Evolutionary conservation across 2,888 invertebrate genomes (phyloP).

Genomic region (Acleris emargana): DNA sequence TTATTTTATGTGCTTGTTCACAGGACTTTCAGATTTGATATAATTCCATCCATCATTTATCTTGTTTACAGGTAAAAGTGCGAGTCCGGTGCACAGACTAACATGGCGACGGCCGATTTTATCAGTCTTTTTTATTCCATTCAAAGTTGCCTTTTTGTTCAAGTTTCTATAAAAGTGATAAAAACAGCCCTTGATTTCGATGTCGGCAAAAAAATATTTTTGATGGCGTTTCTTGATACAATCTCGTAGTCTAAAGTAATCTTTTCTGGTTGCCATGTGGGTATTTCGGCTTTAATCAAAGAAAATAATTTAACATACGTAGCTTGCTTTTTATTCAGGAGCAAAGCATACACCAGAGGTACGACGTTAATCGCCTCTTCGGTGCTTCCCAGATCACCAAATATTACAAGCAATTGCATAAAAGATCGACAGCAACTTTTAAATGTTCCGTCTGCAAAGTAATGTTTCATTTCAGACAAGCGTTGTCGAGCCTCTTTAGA

Average conservation of each 20-base stretch:
- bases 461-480: no score
- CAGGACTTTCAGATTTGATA: background rate
- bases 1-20: background rate
- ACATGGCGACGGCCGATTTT: background rate
- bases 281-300: constrained; percentile 1
- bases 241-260: constrained; percentile 1
- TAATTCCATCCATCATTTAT: constrained; percentile 1
- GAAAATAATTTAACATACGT: background rate
- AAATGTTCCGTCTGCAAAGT: no score
- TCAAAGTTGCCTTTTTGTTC: background rate
- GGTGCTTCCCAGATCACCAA: no score
- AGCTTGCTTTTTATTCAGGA: background rate
- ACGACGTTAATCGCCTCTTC: background rate
- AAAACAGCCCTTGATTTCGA: constrained; percentile 4
- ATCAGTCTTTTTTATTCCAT: background rate
- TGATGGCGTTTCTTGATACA: constrained; percentile 2
- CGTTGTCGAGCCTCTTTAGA: no score
- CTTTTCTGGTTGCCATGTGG: constrained; percentile 3
- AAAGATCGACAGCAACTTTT: no score
- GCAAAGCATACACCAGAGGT: background rate
- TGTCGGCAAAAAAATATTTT: background rate
- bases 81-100: background rate
- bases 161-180: constrained; percentile 1
- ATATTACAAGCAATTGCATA: no score
- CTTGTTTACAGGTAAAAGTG: constrained; percentile 1